phyloP scores from a whole-genome alignment of 2,888 invertebrate species.

The Toxonevra muliebris region DNA sequence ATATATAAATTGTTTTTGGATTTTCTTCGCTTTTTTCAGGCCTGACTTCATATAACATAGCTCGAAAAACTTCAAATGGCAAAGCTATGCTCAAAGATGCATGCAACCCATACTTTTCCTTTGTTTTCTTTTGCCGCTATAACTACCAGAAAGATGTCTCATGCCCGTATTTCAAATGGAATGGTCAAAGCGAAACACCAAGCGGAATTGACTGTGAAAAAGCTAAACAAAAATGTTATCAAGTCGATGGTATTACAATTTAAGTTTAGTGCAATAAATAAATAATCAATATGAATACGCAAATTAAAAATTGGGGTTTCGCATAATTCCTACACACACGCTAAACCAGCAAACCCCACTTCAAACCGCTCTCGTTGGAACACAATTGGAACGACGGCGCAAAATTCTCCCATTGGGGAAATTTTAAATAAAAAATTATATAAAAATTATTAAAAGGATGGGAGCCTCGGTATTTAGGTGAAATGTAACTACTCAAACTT shows the following conservation, averaged over 20 bases:
- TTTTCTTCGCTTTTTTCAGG: constrained; percentile 28
- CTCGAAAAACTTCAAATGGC: constrained; percentile 42
- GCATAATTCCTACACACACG: too few species aligned
- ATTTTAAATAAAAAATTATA: too few species aligned
- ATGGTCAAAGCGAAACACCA: constrained; percentile 22
- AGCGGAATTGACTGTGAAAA: constrained; percentile 34
- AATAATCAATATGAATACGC: too few species aligned
- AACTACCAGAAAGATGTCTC: constrained; percentile 46
- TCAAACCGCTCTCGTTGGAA: too few species aligned
- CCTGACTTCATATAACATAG: constrained; percentile 22
- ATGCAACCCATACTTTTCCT: constrained; percentile 47
- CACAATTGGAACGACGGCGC: too few species aligned
- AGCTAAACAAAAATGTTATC: constrained; percentile 45
- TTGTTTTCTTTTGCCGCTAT: constrained; percentile 46
- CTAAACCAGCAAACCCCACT: too few species aligned
- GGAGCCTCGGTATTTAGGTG: too few species aligned
- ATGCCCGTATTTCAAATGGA: constrained; percentile 52
- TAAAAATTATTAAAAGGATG: too few species aligned
- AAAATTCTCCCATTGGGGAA: too few species aligned
- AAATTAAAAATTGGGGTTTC: too few species aligned
- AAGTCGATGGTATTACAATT: constrained; percentile 45
- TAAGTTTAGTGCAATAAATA: too few species aligned
- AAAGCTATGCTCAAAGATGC: constrained; percentile 38
- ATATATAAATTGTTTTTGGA: not conserved
- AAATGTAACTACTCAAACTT: too few species aligned